Evolutionary conservation across 2,888 invertebrate genomes (phyloP).

Genomic region (Herminia tarsipennalis): DNA sequence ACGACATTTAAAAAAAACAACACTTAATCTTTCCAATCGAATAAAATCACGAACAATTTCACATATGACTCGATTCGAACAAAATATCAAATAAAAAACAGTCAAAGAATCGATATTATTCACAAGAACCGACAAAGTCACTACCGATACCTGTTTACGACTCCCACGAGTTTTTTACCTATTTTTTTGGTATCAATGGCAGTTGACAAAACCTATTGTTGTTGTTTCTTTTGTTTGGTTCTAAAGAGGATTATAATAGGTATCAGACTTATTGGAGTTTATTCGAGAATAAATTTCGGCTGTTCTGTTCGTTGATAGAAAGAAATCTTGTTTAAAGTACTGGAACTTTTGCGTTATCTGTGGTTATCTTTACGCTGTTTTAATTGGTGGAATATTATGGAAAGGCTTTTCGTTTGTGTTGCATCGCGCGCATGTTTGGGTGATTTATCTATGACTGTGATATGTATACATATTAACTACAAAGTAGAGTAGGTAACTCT

Average conservation of each 20-base stretch:
- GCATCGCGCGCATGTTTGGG: no score
- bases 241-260: constrained; percentile 70
- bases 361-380: not conserved
- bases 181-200: constrained; percentile 32
- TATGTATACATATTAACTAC: no score
- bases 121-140: constrained; percentile 46
- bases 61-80: constrained; percentile 37
- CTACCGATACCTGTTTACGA: constrained; percentile 57
- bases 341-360: not conserved
- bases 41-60: constrained; percentile 31
- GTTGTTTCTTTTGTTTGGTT: constrained; percentile 56
- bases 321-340: constrained; percentile 1
- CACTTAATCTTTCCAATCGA: constrained; percentile 4
- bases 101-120: constrained; percentile 44
- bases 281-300: constrained; percentile 52
- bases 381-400: no score
- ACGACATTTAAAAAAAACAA: not conserved
- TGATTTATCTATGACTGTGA: no score
- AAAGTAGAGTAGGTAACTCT: no score
- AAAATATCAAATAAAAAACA: constrained; percentile 27
- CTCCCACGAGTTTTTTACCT: constrained; percentile 58
- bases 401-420: no score
- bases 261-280: constrained; percentile 52
- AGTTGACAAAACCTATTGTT: constrained; percentile 50
- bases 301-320: constrained; percentile 41